Percentiles rank a stretch among this genome's conserved stretches.
These are phyloP conservation scores for Pteropus alecto DNA, from an alignment of 2,113 vertebrate genomes.

Conservation along the genomic window DNA sequence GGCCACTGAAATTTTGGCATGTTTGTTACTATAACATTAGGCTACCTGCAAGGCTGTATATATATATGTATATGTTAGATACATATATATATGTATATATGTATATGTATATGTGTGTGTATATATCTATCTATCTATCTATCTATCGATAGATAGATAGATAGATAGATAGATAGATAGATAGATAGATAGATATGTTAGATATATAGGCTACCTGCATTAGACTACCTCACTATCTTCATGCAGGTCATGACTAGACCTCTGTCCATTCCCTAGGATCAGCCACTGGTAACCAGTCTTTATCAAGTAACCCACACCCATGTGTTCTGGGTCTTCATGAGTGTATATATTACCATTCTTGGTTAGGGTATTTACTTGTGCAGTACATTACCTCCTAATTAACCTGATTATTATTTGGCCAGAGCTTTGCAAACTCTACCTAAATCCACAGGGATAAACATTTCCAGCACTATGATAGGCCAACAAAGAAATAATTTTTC, in stretches of 20 bases:
- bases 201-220: too few relatives aligned
- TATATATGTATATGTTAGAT: too few relatives aligned
- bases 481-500: not conserved
- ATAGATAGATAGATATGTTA: too few relatives aligned
- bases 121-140: too few relatives aligned
- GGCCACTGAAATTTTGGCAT: not conserved
- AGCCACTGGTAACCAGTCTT: not conserved
- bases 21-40: not conserved
- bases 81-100: too few relatives aligned
- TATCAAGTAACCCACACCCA: not conserved
- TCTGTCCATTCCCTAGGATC: not conserved
- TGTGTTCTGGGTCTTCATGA: not conserved
- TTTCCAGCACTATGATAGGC: not conserved
- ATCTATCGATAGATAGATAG: too few relatives aligned
- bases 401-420: not conserved
- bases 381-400: not conserved
- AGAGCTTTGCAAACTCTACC: not conserved
- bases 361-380: not conserved
- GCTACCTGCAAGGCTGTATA: too few relatives aligned
- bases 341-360: not conserved
- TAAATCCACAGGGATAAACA: not conserved
- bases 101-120: too few relatives aligned
- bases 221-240: too few relatives aligned
- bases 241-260: too few relatives aligned
- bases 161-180: too few relatives aligned